phyloP scores from a whole-genome alignment of 1,140 invertebrate species.

The Spodoptera litura region DNA sequence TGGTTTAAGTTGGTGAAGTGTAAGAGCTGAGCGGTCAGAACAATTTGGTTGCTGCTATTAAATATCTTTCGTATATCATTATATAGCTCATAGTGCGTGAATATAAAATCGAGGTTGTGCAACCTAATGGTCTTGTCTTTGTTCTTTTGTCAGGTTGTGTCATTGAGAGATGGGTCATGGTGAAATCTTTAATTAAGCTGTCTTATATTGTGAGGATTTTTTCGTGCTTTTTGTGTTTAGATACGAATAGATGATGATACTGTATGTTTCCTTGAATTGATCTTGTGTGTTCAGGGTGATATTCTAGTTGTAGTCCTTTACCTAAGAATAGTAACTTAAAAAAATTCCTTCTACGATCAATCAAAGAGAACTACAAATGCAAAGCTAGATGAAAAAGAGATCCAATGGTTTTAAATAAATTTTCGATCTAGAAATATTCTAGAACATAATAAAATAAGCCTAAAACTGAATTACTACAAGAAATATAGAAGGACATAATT shows the following conservation, averaged over 20 bases:
- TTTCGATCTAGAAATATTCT: too few relatives aligned
- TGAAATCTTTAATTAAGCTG: slow-evolving; percentile 62
- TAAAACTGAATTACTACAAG: too few relatives aligned
- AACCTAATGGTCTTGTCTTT: slow-evolving; percentile 68
- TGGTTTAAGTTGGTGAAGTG: slow-evolving; percentile 25
- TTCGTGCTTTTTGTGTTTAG: slow-evolving; percentile 11
- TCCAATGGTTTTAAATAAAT: too few relatives aligned
- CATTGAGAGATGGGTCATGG: slow-evolving; percentile 70
- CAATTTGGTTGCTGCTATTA: slow-evolving; percentile 75
- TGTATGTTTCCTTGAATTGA: slow-evolving; percentile 1
- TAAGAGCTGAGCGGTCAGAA: slow-evolving; percentile 56
- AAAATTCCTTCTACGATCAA: too few relatives aligned
- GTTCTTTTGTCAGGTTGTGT: slow-evolving; percentile 74
- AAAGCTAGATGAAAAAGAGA: too few relatives aligned
- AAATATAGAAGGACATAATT: too few relatives aligned
- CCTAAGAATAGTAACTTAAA: too few relatives aligned
- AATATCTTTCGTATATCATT: slow-evolving; percentile 63
- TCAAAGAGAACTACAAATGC: too few relatives aligned
- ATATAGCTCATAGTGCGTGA: slow-evolving; percentile 70
- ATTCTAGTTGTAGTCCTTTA: too few relatives aligned
- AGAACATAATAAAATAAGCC: too few relatives aligned
- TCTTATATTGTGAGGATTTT: slow-evolving; percentile 33
- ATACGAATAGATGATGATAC: background rate
- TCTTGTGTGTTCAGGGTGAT: too few relatives aligned
- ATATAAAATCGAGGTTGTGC: slow-evolving; percentile 71